phyloP scores from a whole-genome alignment of 2,888 invertebrate species.

The Dicyrtomina minuta region DNA sequence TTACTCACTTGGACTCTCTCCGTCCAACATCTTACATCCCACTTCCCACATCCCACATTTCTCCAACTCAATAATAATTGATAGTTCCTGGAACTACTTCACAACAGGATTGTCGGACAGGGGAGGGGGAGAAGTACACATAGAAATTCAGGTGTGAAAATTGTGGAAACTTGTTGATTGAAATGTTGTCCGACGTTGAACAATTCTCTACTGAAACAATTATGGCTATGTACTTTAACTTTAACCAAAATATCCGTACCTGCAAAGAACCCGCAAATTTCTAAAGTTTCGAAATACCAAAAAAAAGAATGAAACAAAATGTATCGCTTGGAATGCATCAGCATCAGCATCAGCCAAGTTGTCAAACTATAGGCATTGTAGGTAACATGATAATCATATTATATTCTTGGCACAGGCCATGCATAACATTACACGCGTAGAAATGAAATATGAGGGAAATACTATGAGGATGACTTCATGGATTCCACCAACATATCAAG shows the following conservation, averaged over 20 bases:
- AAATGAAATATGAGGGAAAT: no score
- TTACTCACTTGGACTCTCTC: slow-evolving; percentile 31
- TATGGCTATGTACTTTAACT: neutral
- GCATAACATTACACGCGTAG: no score
- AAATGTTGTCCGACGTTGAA: slow-evolving; percentile 22
- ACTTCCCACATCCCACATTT: slow-evolving; percentile 2
- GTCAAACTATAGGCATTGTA: no score
- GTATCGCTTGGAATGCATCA: neutral
- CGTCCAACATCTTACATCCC: neutral
- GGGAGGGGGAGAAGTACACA: no score
- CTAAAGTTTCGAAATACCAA: no score
- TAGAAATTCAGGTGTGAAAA: slow-evolving; percentile 35
- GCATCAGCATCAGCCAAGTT: neutral
- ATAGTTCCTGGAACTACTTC: slow-evolving; percentile 20
- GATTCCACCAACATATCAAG: no score
- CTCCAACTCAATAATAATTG: slow-evolving; percentile 8
- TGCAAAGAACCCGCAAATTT: no score
- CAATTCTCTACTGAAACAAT: neutral
- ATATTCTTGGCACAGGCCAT: no score
- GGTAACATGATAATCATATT: no score
- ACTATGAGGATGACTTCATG: no score
- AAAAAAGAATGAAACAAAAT: neutral
- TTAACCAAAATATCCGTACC: no score
- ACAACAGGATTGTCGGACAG: neutral
- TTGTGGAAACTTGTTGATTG: slow-evolving; percentile 29